Evolutionary conservation across 2,113 vertebrate genomes (phyloP).

Genomic region (Solenodon paradoxus): DNA sequence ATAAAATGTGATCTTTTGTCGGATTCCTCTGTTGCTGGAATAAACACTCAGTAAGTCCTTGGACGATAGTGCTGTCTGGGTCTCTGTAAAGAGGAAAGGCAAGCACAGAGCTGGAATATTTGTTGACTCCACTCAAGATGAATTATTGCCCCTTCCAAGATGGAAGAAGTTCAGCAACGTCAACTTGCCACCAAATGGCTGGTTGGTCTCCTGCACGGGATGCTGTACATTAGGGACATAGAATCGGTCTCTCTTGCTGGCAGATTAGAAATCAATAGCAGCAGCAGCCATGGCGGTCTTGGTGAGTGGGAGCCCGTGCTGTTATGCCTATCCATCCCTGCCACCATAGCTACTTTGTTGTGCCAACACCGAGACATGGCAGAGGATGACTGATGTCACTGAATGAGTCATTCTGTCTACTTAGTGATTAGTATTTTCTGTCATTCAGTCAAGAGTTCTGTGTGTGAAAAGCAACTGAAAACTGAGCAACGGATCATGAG

Average conservation of each 20-base stretch:
- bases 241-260: not conserved
- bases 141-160: not conserved
- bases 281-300: not conserved
- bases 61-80: not conserved
- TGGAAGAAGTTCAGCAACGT: not conserved
- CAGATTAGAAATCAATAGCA: not conserved
- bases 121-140: not conserved
- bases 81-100: not conserved
- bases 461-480: not conserved
- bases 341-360: not conserved
- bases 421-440: not conserved
- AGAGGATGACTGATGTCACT: not conserved
- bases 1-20: not conserved
- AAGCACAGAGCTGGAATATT: not conserved
- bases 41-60: not conserved
- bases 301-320: not conserved
- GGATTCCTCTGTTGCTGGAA: not conserved
- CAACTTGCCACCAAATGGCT: not conserved
- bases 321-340: not conserved
- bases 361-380: not conserved
- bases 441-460: not conserved
- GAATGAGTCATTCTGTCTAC: not conserved
- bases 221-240: not conserved
- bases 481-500: not conserved
- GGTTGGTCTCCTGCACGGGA: not conserved